Percentiles rank a stretch among this genome's conserved stretches.
phyloP scores from a whole-genome alignment of 2,113 vertebrate species.

The Pachycephala philippinensis region DNA sequence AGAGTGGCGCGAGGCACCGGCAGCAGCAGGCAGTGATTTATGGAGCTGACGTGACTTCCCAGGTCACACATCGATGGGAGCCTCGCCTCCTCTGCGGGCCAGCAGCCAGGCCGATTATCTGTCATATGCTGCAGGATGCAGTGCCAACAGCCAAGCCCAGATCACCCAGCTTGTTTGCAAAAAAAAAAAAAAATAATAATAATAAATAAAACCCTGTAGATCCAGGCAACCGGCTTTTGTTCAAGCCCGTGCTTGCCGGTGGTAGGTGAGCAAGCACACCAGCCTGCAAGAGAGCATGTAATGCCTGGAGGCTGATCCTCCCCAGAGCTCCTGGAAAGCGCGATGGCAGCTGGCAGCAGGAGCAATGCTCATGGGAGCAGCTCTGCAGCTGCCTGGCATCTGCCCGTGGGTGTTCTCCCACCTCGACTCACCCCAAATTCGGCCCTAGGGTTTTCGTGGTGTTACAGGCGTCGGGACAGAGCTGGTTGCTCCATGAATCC shows the following conservation, averaged over 20 bases:
- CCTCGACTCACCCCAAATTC: neutral
- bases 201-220: neutral
- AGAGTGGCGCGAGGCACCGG: neutral
- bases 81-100: neutral
- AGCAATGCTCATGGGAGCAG: neutral
- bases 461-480: accelerated
- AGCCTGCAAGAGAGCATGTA: neutral
- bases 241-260: neutral
- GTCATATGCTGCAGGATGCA: neutral
- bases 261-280: neutral
- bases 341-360: neutral
- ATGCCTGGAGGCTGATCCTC: neutral
- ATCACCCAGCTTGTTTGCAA: neutral
- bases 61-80: constrained; percentile 11
- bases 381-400: neutral
- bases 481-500: neutral
- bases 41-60: neutral
- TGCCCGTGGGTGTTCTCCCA: neutral
- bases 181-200: no score
- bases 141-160: neutral
- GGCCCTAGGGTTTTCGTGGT: accelerated
- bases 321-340: neutral
- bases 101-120: constrained; percentile 39
- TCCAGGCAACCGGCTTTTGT: neutral
- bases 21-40: neutral